A percentile compares a stretch with the other conserved stretches of the same genome.
Evolutionary conservation across 2,113 vertebrate species (phyloP).

Genomic region (Dunckerocampus dactyliophorus): DNA sequence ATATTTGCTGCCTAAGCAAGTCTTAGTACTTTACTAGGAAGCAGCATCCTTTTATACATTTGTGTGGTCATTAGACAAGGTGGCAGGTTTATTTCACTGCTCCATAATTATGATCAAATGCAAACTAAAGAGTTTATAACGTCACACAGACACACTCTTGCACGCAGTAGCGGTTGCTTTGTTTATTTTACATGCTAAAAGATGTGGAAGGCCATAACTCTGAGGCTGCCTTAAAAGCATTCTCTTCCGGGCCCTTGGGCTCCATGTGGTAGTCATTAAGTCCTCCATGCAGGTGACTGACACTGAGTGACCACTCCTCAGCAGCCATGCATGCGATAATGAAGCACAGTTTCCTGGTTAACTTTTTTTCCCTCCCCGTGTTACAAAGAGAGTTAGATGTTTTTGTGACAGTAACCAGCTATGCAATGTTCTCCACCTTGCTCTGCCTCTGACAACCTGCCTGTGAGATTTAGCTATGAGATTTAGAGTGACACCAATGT

Average conservation of each 20-base stretch:
- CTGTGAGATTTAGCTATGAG: constrained; percentile 9
- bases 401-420: constrained; percentile 25
- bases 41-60: neutral
- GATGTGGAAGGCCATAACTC: constrained; percentile 88
- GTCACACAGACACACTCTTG: constrained; percentile 17
- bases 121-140: constrained; percentile 27
- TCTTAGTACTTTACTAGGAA: too few relatives aligned
- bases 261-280: constrained; percentile 93
- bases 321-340: constrained; percentile 80
- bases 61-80: neutral
- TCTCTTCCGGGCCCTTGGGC: constrained; percentile 70
- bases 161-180: constrained; percentile 84
- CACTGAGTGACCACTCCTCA: constrained; percentile 58
- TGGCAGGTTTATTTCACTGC: neutral
- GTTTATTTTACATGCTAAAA: constrained; percentile 83
- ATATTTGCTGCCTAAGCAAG: too few relatives aligned
- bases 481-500: constrained; percentile 18
- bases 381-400: constrained; percentile 6
- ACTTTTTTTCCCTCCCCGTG: constrained; percentile 7
- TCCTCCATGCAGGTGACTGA: constrained; percentile 65
- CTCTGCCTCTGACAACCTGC: too few relatives aligned
- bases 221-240: constrained; percentile 82
- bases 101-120: constrained; percentile 1
- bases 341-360: constrained; percentile 59
- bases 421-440: constrained; percentile 22